Percentiles rank a stretch among this genome's conserved stretches.
These are phyloP conservation scores for Pelvicachromis taeniatus DNA, from an alignment of 2,113 vertebrate genomes.

Conservation along the genomic window DNA sequence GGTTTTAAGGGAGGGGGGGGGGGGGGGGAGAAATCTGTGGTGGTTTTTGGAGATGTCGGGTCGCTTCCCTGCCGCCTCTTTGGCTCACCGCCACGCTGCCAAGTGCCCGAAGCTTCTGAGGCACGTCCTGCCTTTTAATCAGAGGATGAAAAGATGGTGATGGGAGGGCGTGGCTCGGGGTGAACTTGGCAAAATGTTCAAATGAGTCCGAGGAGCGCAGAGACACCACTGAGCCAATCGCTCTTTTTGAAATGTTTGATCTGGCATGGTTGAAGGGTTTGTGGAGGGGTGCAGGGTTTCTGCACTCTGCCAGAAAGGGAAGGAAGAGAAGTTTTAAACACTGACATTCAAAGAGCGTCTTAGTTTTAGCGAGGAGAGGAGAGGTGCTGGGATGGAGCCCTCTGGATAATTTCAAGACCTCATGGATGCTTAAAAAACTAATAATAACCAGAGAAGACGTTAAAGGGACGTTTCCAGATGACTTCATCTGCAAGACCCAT, in stretches of 20 bases:
- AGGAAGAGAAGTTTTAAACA: constrained; percentile 44
- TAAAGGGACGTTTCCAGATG: background rate
- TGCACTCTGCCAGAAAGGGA: background rate
- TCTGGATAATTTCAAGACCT: background rate
- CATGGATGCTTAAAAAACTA: background rate
- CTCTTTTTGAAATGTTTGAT: constrained; percentile 15
- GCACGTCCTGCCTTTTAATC: constrained; percentile 49
- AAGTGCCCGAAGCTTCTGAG: constrained; percentile 12
- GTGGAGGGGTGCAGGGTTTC: background rate
- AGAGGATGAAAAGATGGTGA: constrained; percentile 3
- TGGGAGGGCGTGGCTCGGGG: background rate
- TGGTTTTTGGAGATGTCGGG: background rate
- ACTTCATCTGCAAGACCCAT: background rate
- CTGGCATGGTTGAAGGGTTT: background rate
- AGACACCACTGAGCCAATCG: background rate
- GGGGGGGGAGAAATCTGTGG: background rate
- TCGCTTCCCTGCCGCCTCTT: background rate
- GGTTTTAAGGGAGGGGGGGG: background rate
- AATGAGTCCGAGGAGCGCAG: background rate
- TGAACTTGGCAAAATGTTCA: constrained; percentile 18
- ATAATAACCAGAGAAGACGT: background rate
- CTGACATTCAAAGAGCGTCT: constrained; percentile 10
- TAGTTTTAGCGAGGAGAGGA: constrained; percentile 1
- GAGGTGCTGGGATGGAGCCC: background rate
- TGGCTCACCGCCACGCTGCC: constrained; percentile 22